Evolutionary conservation across 2,888 invertebrate genomes (phyloP).

Genomic region (Orthosia cruda): DNA sequence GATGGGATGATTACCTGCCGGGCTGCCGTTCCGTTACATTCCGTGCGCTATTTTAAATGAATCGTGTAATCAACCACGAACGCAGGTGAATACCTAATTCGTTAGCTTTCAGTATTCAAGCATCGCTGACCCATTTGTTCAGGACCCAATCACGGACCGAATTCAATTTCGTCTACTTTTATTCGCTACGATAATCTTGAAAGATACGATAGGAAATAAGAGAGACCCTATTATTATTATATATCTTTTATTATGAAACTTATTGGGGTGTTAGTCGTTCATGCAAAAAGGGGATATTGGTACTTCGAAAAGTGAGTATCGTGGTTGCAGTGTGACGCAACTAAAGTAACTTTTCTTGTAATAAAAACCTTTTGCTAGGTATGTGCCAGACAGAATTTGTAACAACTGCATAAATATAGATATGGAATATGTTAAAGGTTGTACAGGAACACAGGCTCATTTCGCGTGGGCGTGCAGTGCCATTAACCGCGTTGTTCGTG

Average conservation of each 20-base stretch:
- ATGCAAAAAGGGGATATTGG: conserved; percentile 57
- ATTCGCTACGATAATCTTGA: conserved; percentile 78
- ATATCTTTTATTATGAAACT: conserved; percentile 67
- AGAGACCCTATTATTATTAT: conserved; percentile 65
- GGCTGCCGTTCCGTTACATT: conserved; percentile 42
- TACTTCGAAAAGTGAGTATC: conserved; percentile 25
- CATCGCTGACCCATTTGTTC: conserved; percentile 72
- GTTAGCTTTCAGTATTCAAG: conserved; percentile 69
- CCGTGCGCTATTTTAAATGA: conserved; percentile 66
- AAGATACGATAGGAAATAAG: conserved; percentile 76
- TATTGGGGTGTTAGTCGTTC: conserved; percentile 65
- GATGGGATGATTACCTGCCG: conserved; percentile 57
- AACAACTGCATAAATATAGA: conserved; percentile 29
- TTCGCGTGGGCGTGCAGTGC: conserved; percentile 52
- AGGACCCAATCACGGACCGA: conserved; percentile 72
- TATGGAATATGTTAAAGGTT: conserved; percentile 35
- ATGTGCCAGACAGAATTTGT: conserved; percentile 8
- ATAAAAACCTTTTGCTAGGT: conserved; percentile 11
- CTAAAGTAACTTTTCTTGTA: conserved; percentile 20
- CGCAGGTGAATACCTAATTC: conserved; percentile 75
- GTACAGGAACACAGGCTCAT: conserved; percentile 27
- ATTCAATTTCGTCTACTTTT: conserved; percentile 79
- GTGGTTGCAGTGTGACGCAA: conserved; percentile 26
- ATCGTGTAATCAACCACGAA: conserved; percentile 76
- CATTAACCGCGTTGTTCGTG: conserved; percentile 63